Evolutionary conservation across 2,113 vertebrate genomes (phyloP).

Genomic region (Phainopepla nitens): DNA sequence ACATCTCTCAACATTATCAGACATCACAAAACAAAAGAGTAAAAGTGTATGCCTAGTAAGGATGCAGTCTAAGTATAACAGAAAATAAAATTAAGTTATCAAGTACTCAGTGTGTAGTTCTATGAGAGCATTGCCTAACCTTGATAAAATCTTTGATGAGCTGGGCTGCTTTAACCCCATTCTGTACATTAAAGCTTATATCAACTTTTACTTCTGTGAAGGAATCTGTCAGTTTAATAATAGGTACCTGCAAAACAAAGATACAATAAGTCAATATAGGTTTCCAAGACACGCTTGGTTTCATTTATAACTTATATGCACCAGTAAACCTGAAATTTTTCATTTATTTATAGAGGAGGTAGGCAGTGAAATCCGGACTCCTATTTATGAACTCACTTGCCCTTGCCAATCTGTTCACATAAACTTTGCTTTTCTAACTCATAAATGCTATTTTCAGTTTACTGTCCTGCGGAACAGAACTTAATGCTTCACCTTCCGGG

Average conservation of each 20-base stretch:
- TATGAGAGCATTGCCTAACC: conserved; percentile 67
- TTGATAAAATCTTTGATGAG: conserved; percentile 98
- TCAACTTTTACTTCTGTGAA: conserved; percentile 98
- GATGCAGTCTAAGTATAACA: background rate
- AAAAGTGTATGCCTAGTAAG: background rate
- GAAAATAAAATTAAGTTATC: background rate
- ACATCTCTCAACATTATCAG: background rate
- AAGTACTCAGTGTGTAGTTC: background rate
- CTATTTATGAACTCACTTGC: background rate
- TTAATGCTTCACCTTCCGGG: background rate
- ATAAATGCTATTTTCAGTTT: background rate
- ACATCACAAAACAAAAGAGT: background rate
- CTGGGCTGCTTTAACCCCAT: conserved; percentile 91
- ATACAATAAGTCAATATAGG: background rate
- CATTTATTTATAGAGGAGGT: background rate
- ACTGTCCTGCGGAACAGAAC: background rate
- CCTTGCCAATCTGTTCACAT: background rate
- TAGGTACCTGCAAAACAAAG: conserved; percentile 85
- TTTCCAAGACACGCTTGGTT: background rate
- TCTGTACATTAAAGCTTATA: conserved; percentile 99
- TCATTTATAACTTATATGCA: background rate
- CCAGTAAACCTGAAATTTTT: background rate
- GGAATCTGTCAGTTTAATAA: conserved; percentile 96
- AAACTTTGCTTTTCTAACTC: background rate
- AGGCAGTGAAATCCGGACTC: background rate